Evolutionary conservation across 2,113 vertebrate genomes (phyloP), one percentile per base, ranked within the genome.

Genomic region (Pterocles orientalis): DNA sequence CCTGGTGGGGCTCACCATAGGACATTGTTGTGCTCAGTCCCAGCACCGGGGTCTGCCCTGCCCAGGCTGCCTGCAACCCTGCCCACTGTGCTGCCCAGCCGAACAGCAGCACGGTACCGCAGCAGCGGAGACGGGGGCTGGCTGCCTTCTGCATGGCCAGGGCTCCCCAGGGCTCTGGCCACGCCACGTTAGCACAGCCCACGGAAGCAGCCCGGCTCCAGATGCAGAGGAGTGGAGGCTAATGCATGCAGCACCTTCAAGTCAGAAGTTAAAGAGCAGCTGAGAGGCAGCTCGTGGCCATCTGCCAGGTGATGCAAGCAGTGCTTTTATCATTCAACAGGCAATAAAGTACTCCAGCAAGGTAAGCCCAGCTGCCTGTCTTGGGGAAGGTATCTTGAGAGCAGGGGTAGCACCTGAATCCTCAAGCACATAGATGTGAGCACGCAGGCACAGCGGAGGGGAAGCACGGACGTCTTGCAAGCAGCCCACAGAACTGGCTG

Each of bases 301-400:
- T 24, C 75, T 93, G 94, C 90, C 94, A 96, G 75, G 53, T 79
- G 82, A 90, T 60, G 51, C 34, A 75, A 93, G 73, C 69, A 54
- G 65, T 0, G 1, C 84, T 72, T 91, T 84, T 75, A 39, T 82
- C 87, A 91, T 89, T 87, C 84, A 91, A 29, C 65, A 70, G 70
- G 73, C 73, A 91, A 8, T 79, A 34, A 93, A 85, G 71, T 34
- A 23, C 53, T 34, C 47, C 45, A 72, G 79, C 24, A 57, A 90
- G 82, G 85, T 79, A 60, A 87, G 50, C 48, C 53, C 20, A 10
- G 78, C 73, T 79, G 78, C 70, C 61, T 69, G 50, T 23, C 71
- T 65, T 19, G 12, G 50, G 47, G 66, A 90, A 64, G 48, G 53
- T 41, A 28, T 26, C 43, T 24, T 21, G 50, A 66, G 82, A 85